A percentile compares a stretch with the other conserved stretches of the same genome.
Conservation (phyloP, 2,113 vertebrate genomes). For the Lynx canadensis region DNA sequence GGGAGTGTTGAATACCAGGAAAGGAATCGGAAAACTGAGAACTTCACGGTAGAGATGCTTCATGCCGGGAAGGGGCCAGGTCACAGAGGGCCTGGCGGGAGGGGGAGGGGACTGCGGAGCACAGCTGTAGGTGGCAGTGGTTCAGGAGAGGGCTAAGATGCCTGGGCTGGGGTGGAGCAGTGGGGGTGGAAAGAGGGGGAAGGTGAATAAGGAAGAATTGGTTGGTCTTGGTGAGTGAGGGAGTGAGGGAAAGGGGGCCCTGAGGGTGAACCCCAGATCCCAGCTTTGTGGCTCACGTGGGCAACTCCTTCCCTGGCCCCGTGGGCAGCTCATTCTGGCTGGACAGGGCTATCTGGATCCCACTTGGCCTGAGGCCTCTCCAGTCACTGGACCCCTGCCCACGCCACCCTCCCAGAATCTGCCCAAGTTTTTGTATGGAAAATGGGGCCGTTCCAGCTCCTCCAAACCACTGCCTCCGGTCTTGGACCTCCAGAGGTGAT, state of each 20-base stretch:
- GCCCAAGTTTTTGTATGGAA: not conserved
- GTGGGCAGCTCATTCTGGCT: not conserved
- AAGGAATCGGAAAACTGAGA: not conserved
- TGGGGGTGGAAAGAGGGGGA: not conserved
- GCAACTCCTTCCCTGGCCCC: not conserved
- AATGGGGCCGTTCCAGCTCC: not conserved
- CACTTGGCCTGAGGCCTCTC: not conserved
- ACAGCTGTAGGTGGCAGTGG: not conserved
- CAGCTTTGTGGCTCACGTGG: not conserved
- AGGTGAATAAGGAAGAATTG: too few relatives aligned
- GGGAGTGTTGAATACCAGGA: not conserved
- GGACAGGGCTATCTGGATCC: not conserved
- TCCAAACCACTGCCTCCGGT: not conserved
- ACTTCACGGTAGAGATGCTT: not conserved
- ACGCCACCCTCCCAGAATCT: not conserved
- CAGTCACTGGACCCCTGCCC: not conserved
- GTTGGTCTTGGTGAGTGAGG: not conserved
- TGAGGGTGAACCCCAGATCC: not conserved
- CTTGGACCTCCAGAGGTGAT: not conserved
- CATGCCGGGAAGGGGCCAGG: not conserved
- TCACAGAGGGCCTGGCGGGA: not conserved
- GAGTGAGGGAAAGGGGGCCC: not conserved
- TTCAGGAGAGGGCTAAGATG: not conserved
- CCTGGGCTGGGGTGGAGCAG: not conserved
- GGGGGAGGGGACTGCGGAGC: not conserved